Evolutionary conservation across 2,797 vertebrate genomes (phyloP), one percentile per base, ranked within the genome.

Genomic region (Xerus rutilus): DNA sequence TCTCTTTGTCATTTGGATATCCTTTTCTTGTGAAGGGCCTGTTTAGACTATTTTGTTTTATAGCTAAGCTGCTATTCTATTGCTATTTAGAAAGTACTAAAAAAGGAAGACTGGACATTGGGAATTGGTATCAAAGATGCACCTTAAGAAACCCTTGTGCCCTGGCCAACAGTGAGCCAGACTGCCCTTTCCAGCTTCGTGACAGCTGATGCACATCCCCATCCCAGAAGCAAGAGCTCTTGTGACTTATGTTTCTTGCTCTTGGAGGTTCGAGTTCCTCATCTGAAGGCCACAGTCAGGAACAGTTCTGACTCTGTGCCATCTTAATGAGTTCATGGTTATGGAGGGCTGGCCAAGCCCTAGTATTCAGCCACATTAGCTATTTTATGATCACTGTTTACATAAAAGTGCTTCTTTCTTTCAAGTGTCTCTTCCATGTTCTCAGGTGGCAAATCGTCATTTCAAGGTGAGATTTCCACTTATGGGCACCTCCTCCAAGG

Each of bases 401-500:
- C 20, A 6, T 78, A 25, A n/a, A 25, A 17, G 13, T 43, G 17
- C 28, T 59, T 69, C 65, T 67, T 14, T 32, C 83, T 43, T 47
- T 39, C 14, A 17, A 32, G 32, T 35, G 9, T 84, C n/a, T 79
- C 47, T 45, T 59, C 0, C 9, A 1, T 77, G 23, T 76, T 81
- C 93, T 86, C 20, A 21, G 20, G 59, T 47, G 54, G 18, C 64
- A 5, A 3, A 1, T 8, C n/a, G 32, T 54, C 57, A 23, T 52
- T 74, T 90, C 57, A 52, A 32, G 35, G 23, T 83, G 59, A 86
- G 49, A 45, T 70, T 93, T 69, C 23, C 35, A 25, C 10, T n/a
- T 45, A 7, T 54, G 3, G 7, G 15, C 30, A 5, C 62, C 4
- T 49, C 49, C 35, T 12, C 4, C 13, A 39, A 76, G 73, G 74